Conservation (phyloP, 2,888 invertebrate genomes). For the Tetanocera ferruginea region DNA sequence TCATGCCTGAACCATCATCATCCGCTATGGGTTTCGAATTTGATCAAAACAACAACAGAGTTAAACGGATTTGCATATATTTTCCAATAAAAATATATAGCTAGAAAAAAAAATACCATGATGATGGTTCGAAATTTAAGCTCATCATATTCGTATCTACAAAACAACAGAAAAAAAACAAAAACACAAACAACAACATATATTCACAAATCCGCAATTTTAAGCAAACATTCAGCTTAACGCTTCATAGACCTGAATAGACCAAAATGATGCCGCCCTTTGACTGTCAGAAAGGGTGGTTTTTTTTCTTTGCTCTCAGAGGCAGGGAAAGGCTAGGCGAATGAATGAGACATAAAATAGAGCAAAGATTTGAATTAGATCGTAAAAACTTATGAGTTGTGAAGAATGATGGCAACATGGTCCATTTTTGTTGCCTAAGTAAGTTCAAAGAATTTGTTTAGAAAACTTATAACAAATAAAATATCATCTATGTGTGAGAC, state of each 20-base stretch:
- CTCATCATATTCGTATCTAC: no score
- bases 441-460: neutral
- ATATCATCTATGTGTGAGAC: neutral
- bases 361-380: conserved; percentile 54
- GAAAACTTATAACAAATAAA: conserved; percentile 19
- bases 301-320: no score
- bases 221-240: neutral
- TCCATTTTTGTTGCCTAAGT: neutral
- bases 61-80: conserved; percentile 60
- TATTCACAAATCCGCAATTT: conserved; percentile 16
- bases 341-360: neutral
- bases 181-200: neutral
- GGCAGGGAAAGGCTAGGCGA: no score
- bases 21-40: conserved; percentile 30
- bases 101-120: no score
- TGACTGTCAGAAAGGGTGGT: no score
- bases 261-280: no score
- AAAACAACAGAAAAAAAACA: conserved; percentile 39
- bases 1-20: conserved; percentile 36
- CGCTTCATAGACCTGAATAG: neutral
- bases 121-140: no score
- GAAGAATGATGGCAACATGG: conserved; percentile 62
- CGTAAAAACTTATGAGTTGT: conserved; percentile 71
- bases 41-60: conserved; percentile 46
- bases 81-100: conserved; percentile 54